These are phyloP conservation scores for Tinamus major DNA, from an alignment of 2,797 vertebrate species.

Conservation along the genomic window DNA sequence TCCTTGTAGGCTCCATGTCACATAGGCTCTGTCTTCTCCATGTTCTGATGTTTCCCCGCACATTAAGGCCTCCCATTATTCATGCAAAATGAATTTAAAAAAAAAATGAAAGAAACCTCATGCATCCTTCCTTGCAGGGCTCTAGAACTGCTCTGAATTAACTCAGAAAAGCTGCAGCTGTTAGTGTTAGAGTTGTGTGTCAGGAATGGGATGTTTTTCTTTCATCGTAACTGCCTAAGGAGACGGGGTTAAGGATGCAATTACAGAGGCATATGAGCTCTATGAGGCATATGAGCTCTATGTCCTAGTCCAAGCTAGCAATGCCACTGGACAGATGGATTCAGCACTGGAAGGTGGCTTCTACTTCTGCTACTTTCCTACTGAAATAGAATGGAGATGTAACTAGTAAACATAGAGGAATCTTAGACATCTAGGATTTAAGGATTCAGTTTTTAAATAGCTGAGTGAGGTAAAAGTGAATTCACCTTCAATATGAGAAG, in stretches of 20 bases:
- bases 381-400: background rate
- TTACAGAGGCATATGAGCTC: background rate
- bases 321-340: background rate
- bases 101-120: background rate
- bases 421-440: constrained; percentile 21
- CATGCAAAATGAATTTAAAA: background rate
- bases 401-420: background rate
- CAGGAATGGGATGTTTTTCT: background rate
- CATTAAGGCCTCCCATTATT: background rate
- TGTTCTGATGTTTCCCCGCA: background rate
- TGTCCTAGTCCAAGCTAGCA: background rate
- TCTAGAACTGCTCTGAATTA: background rate
- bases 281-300: background rate
- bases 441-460: background rate
- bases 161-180: background rate
- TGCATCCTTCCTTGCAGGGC: background rate
- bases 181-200: background rate
- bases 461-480: constrained; percentile 31
- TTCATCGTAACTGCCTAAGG: background rate
- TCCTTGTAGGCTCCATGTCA: background rate
- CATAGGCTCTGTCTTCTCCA: background rate
- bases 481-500: background rate
- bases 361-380: background rate
- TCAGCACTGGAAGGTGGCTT: constrained; percentile 1
- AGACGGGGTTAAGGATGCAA: too few relatives aligned